Conservation (phyloP, 2,888 invertebrate species). For the Drosophila mercatorum region DNA sequence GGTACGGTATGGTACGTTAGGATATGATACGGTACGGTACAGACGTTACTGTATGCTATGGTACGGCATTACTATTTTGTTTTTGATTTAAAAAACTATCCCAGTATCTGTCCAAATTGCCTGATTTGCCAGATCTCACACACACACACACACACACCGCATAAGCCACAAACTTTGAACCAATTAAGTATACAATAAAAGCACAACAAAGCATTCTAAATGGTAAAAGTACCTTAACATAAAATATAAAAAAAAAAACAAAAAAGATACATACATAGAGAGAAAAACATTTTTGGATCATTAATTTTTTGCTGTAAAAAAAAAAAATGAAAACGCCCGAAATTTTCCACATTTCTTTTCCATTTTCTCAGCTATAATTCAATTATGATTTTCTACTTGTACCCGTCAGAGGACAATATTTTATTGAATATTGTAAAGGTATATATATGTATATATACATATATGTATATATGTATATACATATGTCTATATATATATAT, state of each 20-base stretch:
- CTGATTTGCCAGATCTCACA: neutral
- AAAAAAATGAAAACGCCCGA: neutral
- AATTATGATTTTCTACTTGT: constrained; percentile 14
- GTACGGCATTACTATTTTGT: too few species aligned
- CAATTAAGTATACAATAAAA: constrained; percentile 66
- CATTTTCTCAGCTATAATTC: neutral
- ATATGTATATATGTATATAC: neutral
- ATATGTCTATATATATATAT: constrained; percentile 11
- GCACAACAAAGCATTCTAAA: constrained; percentile 64
- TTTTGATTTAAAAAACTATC: neutral
- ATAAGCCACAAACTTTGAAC: constrained; percentile 60
- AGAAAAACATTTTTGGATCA: constrained; percentile 14
- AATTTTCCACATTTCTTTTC: neutral
- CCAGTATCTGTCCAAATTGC: neutral
- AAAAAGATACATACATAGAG: neutral
- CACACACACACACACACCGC: neutral
- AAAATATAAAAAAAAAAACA: neutral
- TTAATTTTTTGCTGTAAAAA: constrained; percentile 7
- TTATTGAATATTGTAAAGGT: constrained; percentile 72
- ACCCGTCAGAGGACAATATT: constrained; percentile 62
- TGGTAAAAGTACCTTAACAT: constrained; percentile 65
- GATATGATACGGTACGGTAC: too few species aligned
- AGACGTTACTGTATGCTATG: too few species aligned
- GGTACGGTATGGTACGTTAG: too few species aligned
- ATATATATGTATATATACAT: constrained; percentile 15